Evolutionary conservation across 2,113 vertebrate species (phyloP).

Genomic region (Cyprinodon tularosa): DNA sequence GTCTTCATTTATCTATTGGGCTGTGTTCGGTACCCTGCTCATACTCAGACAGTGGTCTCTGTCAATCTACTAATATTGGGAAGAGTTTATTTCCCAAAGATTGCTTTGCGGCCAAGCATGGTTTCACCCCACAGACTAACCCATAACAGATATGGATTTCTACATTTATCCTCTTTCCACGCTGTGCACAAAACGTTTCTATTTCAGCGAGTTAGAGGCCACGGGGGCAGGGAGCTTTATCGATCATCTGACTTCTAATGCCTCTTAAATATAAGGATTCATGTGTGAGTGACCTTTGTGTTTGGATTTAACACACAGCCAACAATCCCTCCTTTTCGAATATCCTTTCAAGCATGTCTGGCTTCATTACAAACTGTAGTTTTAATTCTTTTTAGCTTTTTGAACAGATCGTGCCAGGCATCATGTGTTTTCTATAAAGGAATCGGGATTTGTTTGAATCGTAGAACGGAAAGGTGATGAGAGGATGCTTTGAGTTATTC

Average conservation of each 20-base stretch:
- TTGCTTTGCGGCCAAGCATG: slow-evolving; percentile 8
- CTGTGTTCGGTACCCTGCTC: neutral
- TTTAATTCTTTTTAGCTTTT: slow-evolving; percentile 14
- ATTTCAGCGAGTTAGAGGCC: slow-evolving; percentile 50
- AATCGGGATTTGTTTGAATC: slow-evolving; percentile 8
- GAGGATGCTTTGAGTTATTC: neutral
- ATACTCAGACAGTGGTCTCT: slow-evolving; percentile 38
- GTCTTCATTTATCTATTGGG: neutral
- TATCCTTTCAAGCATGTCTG: slow-evolving; percentile 15
- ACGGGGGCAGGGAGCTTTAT: slow-evolving; percentile 45
- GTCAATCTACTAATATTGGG: slow-evolving; percentile 46
- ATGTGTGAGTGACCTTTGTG: slow-evolving; percentile 68
- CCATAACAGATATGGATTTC: slow-evolving; percentile 61
- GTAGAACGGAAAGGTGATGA: slow-evolving; percentile 7
- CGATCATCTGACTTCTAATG: slow-evolving; percentile 72
- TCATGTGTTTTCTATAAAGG: slow-evolving; percentile 4
- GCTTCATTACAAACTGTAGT: slow-evolving; percentile 24
- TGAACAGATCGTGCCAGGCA: slow-evolving; percentile 7
- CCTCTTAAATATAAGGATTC: slow-evolving; percentile 71
- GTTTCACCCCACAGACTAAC: slow-evolving; percentile 38
- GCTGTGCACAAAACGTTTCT: slow-evolving; percentile 55
- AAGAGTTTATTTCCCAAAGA: slow-evolving; percentile 24
- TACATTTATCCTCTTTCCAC: slow-evolving; percentile 42
- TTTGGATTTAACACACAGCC: slow-evolving; percentile 45
- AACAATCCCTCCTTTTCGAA: slow-evolving; percentile 38